phyloP scores from a whole-genome alignment of 92 coral and sea anemone genomes.

The Anthopleura xanthogrammica region DNA sequence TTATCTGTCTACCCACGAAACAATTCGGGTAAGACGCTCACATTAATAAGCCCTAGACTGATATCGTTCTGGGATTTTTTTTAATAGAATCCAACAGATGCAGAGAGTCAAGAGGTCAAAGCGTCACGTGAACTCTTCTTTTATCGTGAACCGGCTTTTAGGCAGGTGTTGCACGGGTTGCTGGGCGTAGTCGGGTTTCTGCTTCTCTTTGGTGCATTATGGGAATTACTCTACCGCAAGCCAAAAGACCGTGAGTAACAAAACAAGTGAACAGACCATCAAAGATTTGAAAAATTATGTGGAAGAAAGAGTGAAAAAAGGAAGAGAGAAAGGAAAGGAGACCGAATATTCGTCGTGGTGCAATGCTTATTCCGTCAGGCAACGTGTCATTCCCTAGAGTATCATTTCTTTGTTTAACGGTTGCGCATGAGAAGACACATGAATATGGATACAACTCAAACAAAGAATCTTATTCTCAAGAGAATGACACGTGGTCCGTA shows the following conservation, averaged over 20 bases:
- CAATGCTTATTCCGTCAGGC: too few species aligned
- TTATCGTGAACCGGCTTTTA: slow-evolving; percentile 66
- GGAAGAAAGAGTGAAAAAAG: too few species aligned
- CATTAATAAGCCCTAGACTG: not conserved
- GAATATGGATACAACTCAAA: too few species aligned
- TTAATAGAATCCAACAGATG: slow-evolving; percentile 93
- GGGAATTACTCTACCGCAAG: slow-evolving; percentile 76
- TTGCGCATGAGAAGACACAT: too few species aligned
- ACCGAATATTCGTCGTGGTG: too few species aligned
- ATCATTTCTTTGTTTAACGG: too few species aligned
- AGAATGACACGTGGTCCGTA: too few species aligned
- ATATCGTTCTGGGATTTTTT: not conserved
- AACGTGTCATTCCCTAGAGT: too few species aligned
- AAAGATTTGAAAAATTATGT: not conserved
- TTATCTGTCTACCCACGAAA: too few species aligned
- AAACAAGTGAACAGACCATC: not conserved
- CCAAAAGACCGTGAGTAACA: slow-evolving; percentile 71
- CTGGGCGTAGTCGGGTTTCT: slow-evolving; percentile 75
- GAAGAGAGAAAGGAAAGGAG: not conserved
- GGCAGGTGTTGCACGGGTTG: slow-evolving; percentile 61
- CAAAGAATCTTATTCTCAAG: too few species aligned
- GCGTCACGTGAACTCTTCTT: slow-evolving; percentile 92
- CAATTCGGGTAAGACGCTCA: too few species aligned
- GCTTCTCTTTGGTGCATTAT: slow-evolving; percentile 63
- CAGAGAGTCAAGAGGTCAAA: slow-evolving; percentile 90